Conservation (phyloP, 2,888 invertebrate species). For the Electrophaes corylata region DNA sequence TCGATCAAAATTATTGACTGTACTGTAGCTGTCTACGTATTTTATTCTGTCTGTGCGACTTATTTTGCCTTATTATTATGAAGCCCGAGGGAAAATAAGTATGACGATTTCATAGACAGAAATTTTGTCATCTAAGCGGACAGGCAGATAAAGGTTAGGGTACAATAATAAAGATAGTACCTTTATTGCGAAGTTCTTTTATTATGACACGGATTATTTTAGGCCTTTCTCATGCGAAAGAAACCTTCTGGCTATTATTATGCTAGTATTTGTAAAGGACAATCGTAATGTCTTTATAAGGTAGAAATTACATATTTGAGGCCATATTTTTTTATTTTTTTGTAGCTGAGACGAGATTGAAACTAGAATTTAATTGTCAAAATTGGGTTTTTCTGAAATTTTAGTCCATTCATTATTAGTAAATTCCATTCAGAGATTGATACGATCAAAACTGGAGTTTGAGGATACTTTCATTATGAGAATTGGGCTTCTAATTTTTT, state of each 20-base stretch:
- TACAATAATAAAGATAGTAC: slow-evolving; percentile 22
- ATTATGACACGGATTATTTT: slow-evolving; percentile 29
- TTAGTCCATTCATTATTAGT: too few species aligned
- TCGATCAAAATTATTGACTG: too few species aligned
- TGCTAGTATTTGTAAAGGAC: slow-evolving; percentile 26
- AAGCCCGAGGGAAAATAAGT: slow-evolving; percentile 2
- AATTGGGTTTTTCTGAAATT: too few species aligned
- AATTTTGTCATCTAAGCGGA: slow-evolving; percentile 24
- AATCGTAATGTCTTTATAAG: slow-evolving; percentile 24
- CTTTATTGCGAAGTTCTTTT: slow-evolving; percentile 23
- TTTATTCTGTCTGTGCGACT: not conserved
- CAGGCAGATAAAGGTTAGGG: slow-evolving; percentile 18
- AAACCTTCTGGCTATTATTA: slow-evolving; percentile 16
- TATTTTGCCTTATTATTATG: slow-evolving; percentile 4
- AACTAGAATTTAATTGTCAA: too few species aligned
- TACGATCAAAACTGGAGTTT: too few species aligned
- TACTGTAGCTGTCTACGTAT: not conserved
- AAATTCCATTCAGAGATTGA: too few species aligned
- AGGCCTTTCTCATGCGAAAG: slow-evolving; percentile 30
- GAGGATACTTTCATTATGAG: too few species aligned
- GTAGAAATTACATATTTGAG: too few species aligned
- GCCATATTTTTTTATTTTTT: too few species aligned
- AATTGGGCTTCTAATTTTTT: too few species aligned
- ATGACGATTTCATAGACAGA: slow-evolving; percentile 11
- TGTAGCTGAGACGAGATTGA: too few species aligned